Percentiles rank a stretch among this genome's conserved stretches.
Conservation (phyloP, 1,140 invertebrate species). For the Neodiprion lecontei region DNA sequence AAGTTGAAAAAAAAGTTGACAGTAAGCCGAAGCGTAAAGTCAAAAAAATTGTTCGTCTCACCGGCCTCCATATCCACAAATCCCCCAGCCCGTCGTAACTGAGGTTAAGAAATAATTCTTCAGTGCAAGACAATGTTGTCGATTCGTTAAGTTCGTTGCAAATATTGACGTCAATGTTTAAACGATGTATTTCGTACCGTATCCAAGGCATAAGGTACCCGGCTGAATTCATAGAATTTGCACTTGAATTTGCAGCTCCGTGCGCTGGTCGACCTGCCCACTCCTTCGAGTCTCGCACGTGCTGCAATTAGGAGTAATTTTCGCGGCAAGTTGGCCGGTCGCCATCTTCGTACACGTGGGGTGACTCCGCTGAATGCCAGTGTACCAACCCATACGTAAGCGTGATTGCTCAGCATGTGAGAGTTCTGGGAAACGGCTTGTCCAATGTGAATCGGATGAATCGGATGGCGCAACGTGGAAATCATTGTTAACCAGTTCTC, state of each 20-base stretch:
- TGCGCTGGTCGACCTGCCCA: slow-evolving; percentile 22
- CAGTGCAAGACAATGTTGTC: neutral
- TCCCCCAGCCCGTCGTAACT: too few relatives aligned
- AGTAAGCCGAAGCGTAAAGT: too few relatives aligned
- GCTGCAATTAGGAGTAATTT: slow-evolving; percentile 53
- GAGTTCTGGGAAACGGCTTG: neutral
- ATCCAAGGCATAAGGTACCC: slow-evolving; percentile 6
- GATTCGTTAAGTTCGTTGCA: neutral
- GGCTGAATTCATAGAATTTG: neutral
- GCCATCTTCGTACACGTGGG: slow-evolving; percentile 4
- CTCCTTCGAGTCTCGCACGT: neutral
- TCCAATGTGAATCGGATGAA: slow-evolving; percentile 2
- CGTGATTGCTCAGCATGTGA: neutral
- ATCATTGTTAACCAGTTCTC: slow-evolving; percentile 3
- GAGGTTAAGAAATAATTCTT: too few relatives aligned
- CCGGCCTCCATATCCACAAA: too few relatives aligned
- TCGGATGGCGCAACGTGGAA: slow-evolving; percentile 1
- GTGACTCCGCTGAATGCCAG: neutral
- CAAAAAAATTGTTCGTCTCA: too few relatives aligned
- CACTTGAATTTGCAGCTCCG: slow-evolving; percentile 13
- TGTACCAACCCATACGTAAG: neutral
- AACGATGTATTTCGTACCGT: slow-evolving; percentile 5
- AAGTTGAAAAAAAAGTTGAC: too few relatives aligned
- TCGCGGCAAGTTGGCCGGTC: slow-evolving; percentile 45
- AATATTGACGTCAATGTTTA: slow-evolving; percentile 8